Base-by-base conservation (phyloP, 2,797 vertebrate species). In the Epinephelus coioides region DNA sequence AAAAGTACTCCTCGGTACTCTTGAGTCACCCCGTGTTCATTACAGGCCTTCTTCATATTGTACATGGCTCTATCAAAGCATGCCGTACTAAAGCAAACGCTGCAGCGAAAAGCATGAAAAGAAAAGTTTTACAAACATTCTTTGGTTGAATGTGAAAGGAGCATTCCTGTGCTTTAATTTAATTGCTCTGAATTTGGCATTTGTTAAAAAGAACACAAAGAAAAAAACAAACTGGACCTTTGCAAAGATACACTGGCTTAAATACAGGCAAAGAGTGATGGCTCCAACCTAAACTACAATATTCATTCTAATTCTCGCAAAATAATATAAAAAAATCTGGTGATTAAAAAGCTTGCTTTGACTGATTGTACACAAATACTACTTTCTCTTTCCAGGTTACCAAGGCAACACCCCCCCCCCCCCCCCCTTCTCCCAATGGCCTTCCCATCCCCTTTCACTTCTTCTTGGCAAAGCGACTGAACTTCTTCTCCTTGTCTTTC, bases 401-500 rank as follows among this genome's bases (percentile, higher is more conserved):
- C 82, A 23, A 25, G 82, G 76, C 78, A 86, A 89, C 84, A 12
- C 25, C 63, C 57, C 49, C 66, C 30, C 49, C n/a, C 18, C 57
- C 61, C 30, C 56, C 5, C 5, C 30, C 49, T 54, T 46, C 30
- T 40, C 40, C 17, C 17, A 9, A n/a, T 54, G 50, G 70, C 79
- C 76, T 55, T 60, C 81, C 77, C 44, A 0, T 80, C 53, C 78
- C 62, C 73, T 60, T 78, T 96, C 95, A 98, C 94, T 99, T 99
- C 95, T 99, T 99, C 88, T 97, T 99, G 79, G 97, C 94, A 84
- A 98, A 98, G 89, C 96, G 97, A 91, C 96, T 96, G 91, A 97
- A 98, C 92, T 96, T 97, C 95, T 98, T 99, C 89, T 99, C 97
- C 89, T 97, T 98, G 85, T 96, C 96, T 86, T 98, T 98, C 90